Percentiles rank a stretch among this genome's conserved stretches.
Conservation (phyloP, 2,888 invertebrate genomes). For the Lasiommata megera region DNA sequence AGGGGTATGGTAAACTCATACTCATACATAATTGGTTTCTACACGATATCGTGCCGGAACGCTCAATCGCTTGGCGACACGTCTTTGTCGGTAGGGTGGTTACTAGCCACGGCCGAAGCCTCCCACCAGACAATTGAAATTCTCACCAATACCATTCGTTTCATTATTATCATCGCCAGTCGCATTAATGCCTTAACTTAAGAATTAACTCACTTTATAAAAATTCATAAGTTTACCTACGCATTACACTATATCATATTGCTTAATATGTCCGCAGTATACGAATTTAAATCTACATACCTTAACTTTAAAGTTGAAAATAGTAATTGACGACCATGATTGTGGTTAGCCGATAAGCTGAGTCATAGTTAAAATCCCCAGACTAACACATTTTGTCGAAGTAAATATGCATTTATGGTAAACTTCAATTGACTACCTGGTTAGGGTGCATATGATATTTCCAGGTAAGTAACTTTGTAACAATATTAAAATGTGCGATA, state of each 20-base stretch:
- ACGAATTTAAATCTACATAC: neutral
- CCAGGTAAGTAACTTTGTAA: too few relatives aligned
- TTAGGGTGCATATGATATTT: neutral
- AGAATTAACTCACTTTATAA: neutral
- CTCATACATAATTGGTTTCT: too few relatives aligned
- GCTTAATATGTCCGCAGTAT: neutral
- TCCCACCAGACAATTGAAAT: too few relatives aligned
- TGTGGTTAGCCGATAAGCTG: neutral
- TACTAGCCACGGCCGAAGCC: too few relatives aligned
- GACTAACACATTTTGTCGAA: constrained; percentile 6
- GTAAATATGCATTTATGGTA: constrained; percentile 16
- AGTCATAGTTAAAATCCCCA: constrained; percentile 11
- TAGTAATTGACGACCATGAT: neutral
- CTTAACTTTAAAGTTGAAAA: neutral
- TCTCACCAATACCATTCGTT: neutral
- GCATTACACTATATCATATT: neutral
- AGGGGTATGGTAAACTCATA: too few relatives aligned
- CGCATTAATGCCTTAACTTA: neutral
- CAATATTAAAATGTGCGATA: too few relatives aligned
- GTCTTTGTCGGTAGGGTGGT: too few relatives aligned
- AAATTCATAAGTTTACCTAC: neutral
- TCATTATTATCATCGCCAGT: neutral
- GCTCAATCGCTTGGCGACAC: too few relatives aligned
- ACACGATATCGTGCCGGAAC: too few relatives aligned
- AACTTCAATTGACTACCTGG: constrained; percentile 2